Evolutionary conservation across 2,888 invertebrate genomes (phyloP).

Genomic region (Lepas anatifera): DNA sequence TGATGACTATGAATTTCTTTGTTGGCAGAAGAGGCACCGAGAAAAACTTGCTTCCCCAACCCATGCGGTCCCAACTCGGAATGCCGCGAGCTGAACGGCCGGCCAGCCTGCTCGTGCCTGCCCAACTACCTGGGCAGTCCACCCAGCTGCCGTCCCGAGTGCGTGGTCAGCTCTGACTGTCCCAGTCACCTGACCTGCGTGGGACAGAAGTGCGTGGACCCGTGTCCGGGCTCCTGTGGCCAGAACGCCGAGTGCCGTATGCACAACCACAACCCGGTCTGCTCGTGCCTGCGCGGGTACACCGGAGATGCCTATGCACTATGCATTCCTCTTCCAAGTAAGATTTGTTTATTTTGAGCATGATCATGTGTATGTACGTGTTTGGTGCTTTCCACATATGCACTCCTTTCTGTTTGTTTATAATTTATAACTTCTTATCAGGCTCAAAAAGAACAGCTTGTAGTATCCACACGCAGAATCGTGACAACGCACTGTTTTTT

Average conservation of each 20-base stretch:
- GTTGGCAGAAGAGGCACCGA: not conserved
- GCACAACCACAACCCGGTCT: constrained; percentile 28
- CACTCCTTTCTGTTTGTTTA: too few relatives aligned
- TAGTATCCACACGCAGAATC: too few relatives aligned
- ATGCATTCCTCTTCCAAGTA: constrained; percentile 43
- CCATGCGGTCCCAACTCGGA: constrained; percentile 35
- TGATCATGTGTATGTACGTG: too few relatives aligned
- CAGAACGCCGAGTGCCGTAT: constrained; percentile 28
- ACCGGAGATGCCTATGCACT: constrained; percentile 62
- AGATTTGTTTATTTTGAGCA: not conserved
- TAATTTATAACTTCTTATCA: too few relatives aligned
- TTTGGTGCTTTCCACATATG: too few relatives aligned
- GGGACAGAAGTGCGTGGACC: constrained; percentile 62
- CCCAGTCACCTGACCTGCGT: constrained; percentile 62
- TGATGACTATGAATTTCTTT: not conserved
- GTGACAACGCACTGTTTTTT: too few relatives aligned
- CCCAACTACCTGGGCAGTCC: not conserved
- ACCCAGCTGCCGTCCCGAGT: constrained; percentile 64
- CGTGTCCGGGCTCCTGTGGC: constrained; percentile 57
- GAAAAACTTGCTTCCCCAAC: constrained; percentile 37
- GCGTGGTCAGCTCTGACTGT: constrained; percentile 71
- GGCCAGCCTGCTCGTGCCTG: constrained; percentile 47
- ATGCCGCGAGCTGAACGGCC: constrained; percentile 51
- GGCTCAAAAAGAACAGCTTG: too few relatives aligned
- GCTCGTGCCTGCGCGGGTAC: constrained; percentile 29